Evolutionary conservation across 1,140 invertebrate species (phyloP).

Genomic region (Caerostris extrusa): DNA sequence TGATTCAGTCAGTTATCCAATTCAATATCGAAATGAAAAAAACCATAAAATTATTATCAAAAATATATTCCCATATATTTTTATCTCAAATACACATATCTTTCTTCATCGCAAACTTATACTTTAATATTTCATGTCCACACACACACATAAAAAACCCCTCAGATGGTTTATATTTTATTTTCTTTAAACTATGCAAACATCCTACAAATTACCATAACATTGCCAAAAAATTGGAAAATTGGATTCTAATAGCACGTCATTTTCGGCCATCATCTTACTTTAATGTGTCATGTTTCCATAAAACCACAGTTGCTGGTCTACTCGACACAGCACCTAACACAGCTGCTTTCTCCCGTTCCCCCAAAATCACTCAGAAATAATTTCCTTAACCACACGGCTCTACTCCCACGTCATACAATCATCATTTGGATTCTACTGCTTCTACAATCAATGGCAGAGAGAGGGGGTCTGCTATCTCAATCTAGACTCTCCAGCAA

Average conservation of each 20-base stretch:
- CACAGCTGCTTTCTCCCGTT: not conserved
- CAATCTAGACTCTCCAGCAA: not conserved
- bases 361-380: not conserved
- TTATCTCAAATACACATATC: no score
- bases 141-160: no score
- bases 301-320: not conserved
- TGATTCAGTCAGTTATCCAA: no score
- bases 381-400: slow-evolving; percentile 20
- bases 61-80: no score
- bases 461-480: not conserved
- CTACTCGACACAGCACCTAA: not conserved
- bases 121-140: no score
- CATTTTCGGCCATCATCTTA: not conserved
- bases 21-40: no score
- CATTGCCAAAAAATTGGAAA: not conserved
- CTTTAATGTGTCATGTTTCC: not conserved
- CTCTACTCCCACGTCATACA: slow-evolving; percentile 6
- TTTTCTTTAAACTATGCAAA: not conserved
- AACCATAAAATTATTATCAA: no score
- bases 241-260: not conserved
- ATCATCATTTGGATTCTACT: not conserved
- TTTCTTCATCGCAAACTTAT: no score
- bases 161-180: no score
- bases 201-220: not conserved
- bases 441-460: not conserved